Evolutionary conservation across 2,113 vertebrate genomes (phyloP), one percentile per base, ranked within the genome.

Genomic region (Myanophis thanlyinensis): DNA sequence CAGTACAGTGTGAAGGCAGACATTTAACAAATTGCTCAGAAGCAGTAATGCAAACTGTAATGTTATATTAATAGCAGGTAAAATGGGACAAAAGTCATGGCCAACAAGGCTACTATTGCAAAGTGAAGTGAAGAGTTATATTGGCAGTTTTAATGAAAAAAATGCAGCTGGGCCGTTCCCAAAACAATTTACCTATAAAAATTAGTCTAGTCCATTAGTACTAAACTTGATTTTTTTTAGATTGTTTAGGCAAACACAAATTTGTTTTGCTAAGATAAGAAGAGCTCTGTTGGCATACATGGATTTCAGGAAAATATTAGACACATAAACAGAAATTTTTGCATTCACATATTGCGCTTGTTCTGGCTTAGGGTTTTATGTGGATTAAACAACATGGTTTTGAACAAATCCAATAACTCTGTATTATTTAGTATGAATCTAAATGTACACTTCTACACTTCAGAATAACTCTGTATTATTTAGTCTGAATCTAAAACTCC

Each of bases 61-160:
- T 12, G 40, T 84, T 62, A 27, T 84, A 0, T 0, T 4, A 51
- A 4, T 11, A 46, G 7, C 54, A 48, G 22, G 87, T 49, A 51
- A 11, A 35, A 67, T 73, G 44, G 93, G 56, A 0, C 40, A 62
- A 93, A 93, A 15, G 85, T 90, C 92, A 92, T 93, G 93, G 46
- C 5, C 52, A 94, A 85, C 90, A 51, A 87, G 27, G n/a, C 46
- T 85, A 40, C 40, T 73, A n/a, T 0, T 88, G 40, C 86, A 92
- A 93, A 92, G 23, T 62, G 89, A 46, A 15, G 35, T 0, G 5
- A 94, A 53, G 85, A 11, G 30, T 59, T 86, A 49, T 27, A 51
- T 52, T 20, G 84, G 89, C 22, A 89, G 10, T 85, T 20, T 92
- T 84, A 80, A 94, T 92, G 94, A 94, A 86, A 6, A 6, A 23